A percentile compares a stretch with the other conserved stretches of the same genome.
These are phyloP conservation scores for Pogona vitticeps DNA, from an alignment of 2,113 vertebrate genomes.

Conservation along the genomic window DNA sequence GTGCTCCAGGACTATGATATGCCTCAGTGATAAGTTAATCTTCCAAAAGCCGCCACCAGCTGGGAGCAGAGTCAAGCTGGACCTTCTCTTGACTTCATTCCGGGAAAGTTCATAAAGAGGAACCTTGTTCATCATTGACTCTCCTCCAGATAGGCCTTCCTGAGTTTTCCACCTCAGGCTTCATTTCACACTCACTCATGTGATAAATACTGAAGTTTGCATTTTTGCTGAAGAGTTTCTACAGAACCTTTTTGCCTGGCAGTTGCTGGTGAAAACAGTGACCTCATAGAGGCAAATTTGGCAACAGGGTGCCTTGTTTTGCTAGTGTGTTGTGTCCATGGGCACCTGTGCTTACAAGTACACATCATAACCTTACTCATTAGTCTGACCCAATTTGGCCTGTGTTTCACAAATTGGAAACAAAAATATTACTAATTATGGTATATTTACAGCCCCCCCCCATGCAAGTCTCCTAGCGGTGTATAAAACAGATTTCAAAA, in stretches of 20 bases:
- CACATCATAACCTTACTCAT: background rate
- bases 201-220: background rate
- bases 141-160: slow-evolving; percentile 11
- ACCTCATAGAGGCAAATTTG: background rate
- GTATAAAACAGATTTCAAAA: slow-evolving; percentile 4
- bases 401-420: background rate
- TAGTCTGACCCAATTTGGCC: background rate
- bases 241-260: background rate
- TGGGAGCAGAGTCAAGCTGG: slow-evolving; percentile 7
- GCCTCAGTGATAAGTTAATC: background rate
- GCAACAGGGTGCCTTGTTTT: slow-evolving; percentile 17
- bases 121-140: slow-evolving; percentile 15
- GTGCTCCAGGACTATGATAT: background rate
- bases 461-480: background rate
- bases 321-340: rapidly evolving
- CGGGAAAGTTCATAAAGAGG: slow-evolving; percentile 2
- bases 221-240: background rate
- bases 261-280: slow-evolving; percentile 32
- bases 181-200: background rate
- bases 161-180: background rate
- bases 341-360: background rate
- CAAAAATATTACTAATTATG: background rate
- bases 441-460: background rate
- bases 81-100: slow-evolving; percentile 12
- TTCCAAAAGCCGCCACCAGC: background rate